Percentiles rank a stretch among this genome's conserved stretches.
These are phyloP conservation scores for Diabrotica undecimpunctata DNA, from an alignment of 1,140 invertebrate species.

Conservation along the genomic window DNA sequence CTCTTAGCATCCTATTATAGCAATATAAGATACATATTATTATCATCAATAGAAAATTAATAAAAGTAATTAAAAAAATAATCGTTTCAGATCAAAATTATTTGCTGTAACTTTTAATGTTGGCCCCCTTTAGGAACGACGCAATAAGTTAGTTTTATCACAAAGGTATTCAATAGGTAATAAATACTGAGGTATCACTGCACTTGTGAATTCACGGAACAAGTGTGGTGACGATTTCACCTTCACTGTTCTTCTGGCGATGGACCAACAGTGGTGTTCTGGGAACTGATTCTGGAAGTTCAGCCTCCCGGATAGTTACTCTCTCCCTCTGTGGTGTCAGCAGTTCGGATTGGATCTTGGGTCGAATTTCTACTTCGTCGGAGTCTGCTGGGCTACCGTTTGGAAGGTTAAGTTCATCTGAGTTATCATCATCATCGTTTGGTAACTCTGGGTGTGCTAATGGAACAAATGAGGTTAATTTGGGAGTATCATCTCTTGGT, in stretches of 20 bases:
- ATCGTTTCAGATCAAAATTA: background rate
- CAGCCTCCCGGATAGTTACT: conserved; percentile 61
- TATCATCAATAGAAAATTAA: too few relatives aligned
- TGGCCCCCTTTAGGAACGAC: conserved; percentile 28
- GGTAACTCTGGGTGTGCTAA: conserved; percentile 24
- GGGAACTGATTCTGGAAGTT: conserved; percentile 56
- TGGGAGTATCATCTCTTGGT: conserved; percentile 38
- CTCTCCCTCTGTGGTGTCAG: conserved; percentile 55
- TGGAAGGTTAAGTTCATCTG: conserved; percentile 37
- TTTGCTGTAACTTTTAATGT: background rate
- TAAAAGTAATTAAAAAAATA: too few relatives aligned
- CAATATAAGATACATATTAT: too few relatives aligned
- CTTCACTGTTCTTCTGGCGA: conserved; percentile 39
- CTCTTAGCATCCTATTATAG: background rate
- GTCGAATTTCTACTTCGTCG: conserved; percentile 45
- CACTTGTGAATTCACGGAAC: conserved; percentile 22
- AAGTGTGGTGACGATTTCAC: conserved; percentile 37
- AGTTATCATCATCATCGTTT: conserved; percentile 38
- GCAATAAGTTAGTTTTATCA: conserved; percentile 39
- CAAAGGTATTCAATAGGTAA: conserved; percentile 28
- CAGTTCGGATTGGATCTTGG: conserved; percentile 39
- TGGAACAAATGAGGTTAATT: conserved; percentile 28
- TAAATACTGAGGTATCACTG: conserved; percentile 37
- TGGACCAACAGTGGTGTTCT: conserved; percentile 61
- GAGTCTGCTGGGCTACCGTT: conserved; percentile 43